Evolutionary conservation across 2,113 vertebrate genomes (phyloP).

Genomic region (Mirounga angustirostris): DNA sequence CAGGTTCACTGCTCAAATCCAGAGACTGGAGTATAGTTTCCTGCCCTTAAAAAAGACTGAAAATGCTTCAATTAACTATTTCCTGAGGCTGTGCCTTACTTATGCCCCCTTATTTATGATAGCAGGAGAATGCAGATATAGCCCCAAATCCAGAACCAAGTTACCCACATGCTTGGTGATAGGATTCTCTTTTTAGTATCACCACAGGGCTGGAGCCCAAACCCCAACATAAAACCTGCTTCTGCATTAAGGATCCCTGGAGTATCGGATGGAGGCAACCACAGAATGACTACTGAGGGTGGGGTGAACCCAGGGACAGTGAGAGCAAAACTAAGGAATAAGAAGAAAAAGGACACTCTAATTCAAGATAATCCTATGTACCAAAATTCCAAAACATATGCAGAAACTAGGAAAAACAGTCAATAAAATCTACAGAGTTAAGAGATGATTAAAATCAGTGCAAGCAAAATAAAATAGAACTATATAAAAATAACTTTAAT

Average conservation of each 20-base stretch:
- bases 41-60: background rate
- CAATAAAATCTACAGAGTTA: background rate
- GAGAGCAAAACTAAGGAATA: conserved; percentile 12
- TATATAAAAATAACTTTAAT: conserved; percentile 41
- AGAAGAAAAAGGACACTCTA: background rate
- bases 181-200: background rate
- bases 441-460: background rate
- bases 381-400: background rate
- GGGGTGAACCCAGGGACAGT: background rate
- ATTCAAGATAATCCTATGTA: background rate
- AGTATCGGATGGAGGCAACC: background rate
- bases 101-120: background rate
- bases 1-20: background rate
- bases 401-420: background rate
- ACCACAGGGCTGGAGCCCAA: background rate
- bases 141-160: background rate
- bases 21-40: background rate
- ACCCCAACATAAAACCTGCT: background rate
- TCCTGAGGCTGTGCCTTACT: background rate
- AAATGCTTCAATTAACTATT: conserved; percentile 3
- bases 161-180: background rate
- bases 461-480: conserved; percentile 36
- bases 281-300: background rate
- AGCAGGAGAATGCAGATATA: background rate
- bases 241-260: background rate